Conservation (phyloP, 2,888 invertebrate species). For the Cantharis lateralis region DNA sequence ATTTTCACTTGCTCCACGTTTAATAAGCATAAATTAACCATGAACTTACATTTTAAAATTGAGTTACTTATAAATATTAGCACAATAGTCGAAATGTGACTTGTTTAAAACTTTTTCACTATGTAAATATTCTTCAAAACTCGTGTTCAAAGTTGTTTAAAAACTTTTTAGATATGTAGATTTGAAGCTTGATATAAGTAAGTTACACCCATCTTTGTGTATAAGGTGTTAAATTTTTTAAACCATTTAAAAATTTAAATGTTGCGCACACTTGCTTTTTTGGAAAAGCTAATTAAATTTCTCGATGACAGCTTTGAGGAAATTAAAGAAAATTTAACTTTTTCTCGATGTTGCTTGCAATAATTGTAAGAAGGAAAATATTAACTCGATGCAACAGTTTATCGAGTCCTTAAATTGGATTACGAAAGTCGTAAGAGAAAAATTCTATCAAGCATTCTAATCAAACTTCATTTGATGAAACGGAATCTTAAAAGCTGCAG, state of each 20-base stretch:
- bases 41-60: not conserved
- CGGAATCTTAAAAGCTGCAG: not conserved
- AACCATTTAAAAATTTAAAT: not conserved
- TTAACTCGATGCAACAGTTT: conserved; percentile 10
- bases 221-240: not conserved
- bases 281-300: not conserved
- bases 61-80: not conserved
- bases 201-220: not conserved
- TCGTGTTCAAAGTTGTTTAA: not conserved
- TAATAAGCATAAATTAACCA: not conserved
- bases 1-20: not conserved
- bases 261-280: not conserved
- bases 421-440: conserved; percentile 1
- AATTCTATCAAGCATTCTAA: conserved; percentile 6
- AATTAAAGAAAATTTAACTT: not conserved
- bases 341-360: not conserved
- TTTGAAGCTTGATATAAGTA: not conserved
- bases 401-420: conserved; percentile 10
- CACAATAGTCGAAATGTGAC: not conserved
- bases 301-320: not conserved
- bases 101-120: not conserved
- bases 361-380: not conserved
- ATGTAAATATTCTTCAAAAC: not conserved
- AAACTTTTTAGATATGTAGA: not conserved
- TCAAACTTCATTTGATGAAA: not conserved